These are phyloP conservation scores for Stomatorhinus ivindoensis DNA, from an alignment of 2,113 vertebrate species.

Conservation along the genomic window DNA sequence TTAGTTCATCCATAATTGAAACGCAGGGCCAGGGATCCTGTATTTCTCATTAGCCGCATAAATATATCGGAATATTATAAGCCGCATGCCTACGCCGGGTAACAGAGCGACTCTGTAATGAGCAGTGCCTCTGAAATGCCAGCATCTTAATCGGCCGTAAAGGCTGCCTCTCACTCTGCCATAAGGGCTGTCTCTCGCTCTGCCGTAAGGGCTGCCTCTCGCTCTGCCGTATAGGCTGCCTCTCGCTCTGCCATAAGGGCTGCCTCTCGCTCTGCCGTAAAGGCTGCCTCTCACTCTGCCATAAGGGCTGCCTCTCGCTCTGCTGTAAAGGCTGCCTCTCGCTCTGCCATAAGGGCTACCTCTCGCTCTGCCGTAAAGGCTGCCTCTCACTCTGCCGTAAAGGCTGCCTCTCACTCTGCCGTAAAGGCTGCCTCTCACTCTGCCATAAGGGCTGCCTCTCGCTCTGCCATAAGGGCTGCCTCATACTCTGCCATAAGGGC, in stretches of 20 bases:
- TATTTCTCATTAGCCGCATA: not conserved
- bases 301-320: not conserved
- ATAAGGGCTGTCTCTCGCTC: too few relatives aligned
- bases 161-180: not conserved
- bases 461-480: not conserved
- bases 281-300: too few relatives aligned
- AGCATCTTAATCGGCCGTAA: not conserved
- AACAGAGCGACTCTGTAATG: not conserved
- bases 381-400: not conserved
- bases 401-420: not conserved
- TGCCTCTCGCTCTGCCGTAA: not conserved
- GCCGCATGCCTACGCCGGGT: not conserved
- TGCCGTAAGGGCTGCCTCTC: too few relatives aligned
- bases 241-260: too few relatives aligned
- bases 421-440: not conserved
- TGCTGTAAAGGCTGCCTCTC: not conserved
- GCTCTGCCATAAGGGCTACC: too few relatives aligned
- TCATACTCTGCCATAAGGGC: too few relatives aligned
- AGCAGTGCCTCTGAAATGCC: not conserved
- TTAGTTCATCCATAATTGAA: not conserved
- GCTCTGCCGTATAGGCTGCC: too few relatives aligned
- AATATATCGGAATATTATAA: not conserved
- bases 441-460: too few relatives aligned
- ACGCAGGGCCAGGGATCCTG: not conserved
- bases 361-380: too few relatives aligned